Evolutionary conservation across 2,888 invertebrate genomes (phyloP), one percentile per base, ranked within the genome.

Genomic region (Hirtodrosophila cameraria): DNA sequence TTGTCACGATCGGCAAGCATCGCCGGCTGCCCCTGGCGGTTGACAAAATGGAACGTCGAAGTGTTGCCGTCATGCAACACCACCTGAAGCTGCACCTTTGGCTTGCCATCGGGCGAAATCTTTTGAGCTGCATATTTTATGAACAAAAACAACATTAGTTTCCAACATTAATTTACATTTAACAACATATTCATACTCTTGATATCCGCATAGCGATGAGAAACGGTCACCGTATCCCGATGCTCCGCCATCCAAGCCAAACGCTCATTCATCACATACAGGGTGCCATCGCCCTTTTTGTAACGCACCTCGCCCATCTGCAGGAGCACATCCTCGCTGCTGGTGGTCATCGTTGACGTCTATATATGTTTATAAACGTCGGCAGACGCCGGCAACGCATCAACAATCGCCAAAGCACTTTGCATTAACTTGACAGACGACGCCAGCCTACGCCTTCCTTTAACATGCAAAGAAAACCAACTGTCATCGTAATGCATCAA

Each of bases 61-160:
- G 97, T 96, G 42, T 96, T 94, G 15, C 97, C 97, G 92, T 97
- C 97, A 81, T 99, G 97, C 66, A 99, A 92, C 13, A 98, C 97
- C 13, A 99, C 95, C 93, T 99, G 99, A 11, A 99, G 92, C 90
- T 99, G 99, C 52, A 99, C 97, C 92, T 99, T 99, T 18, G 97
- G 95, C 91, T 99, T 99, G 18, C 97, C 98, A 83, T 95, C 98
- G 0, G 99, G 98, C 18, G 97, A 97, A 81, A 99, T 99, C 92
- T 99, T 98, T 93, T 99, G 99, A 72, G 95, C 97, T 97, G 90
- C 41, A 92, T 92, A 27, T 15, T 7, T 1, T 2, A 27, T n/a
- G n/a, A 30, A 20, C 6, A 12, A 8, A 12, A 5, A 18, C 18
- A 1, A 23, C 6, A 8, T 23, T 7, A 23, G 1, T 23, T 27